Percentiles rank a stretch among this genome's conserved stretches.
phyloP scores from a whole-genome alignment of 2,797 vertebrate genomes.

The Neosilurus mollespiculum region DNA sequence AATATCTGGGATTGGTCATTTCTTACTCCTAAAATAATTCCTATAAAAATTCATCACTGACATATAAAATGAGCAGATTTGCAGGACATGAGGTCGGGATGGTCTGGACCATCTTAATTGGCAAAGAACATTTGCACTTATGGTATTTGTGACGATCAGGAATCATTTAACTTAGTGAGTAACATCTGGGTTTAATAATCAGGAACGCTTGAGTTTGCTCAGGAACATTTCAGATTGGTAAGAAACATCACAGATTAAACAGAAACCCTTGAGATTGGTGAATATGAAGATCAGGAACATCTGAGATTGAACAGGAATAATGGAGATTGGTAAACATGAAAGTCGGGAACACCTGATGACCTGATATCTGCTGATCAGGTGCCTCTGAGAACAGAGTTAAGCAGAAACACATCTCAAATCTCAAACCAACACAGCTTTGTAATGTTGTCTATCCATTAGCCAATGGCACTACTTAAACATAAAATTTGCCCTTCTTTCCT shows the following conservation, averaged over 20 bases:
- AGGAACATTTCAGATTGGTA: background rate
- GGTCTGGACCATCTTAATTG: background rate
- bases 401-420: too few relatives aligned
- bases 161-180: background rate
- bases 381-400: background rate
- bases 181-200: background rate
- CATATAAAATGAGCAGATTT: background rate
- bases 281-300: background rate
- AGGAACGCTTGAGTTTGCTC: background rate
- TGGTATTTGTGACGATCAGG: background rate
- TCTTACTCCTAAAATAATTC: too few relatives aligned
- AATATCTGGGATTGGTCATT: background rate
- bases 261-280: background rate
- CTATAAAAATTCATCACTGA: background rate
- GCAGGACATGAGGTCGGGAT: background rate
- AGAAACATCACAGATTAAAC: background rate
- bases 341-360: background rate
- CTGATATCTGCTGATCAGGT: background rate
- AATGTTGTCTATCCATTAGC: too few relatives aligned
- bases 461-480: too few relatives aligned
- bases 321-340: background rate
- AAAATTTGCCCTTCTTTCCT: too few relatives aligned
- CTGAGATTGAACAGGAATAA: background rate
- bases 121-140: background rate
- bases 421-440: too few relatives aligned